Evolutionary conservation across 2,113 vertebrate genomes (phyloP).

Genomic region (Hemichromis elongatus): DNA sequence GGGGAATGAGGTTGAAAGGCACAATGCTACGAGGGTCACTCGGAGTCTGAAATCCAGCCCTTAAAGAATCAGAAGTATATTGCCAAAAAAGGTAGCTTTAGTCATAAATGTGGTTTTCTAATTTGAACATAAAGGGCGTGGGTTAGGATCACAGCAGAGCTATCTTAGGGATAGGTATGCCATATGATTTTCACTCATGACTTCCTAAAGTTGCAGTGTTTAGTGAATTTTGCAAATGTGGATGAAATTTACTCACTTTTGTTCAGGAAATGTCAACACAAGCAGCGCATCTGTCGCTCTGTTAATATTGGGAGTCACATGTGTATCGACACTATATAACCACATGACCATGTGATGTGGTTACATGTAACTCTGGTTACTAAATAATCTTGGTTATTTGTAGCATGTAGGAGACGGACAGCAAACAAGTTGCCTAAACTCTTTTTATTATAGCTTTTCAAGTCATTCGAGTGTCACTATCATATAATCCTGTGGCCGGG

Average conservation of each 20-base stretch:
- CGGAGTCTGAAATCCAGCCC: not conserved
- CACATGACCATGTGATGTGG: not conserved
- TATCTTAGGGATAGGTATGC: not conserved
- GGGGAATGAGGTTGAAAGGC: constrained; percentile 21
- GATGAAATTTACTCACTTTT: not conserved
- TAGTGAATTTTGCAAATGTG: not conserved
- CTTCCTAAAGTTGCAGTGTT: not conserved
- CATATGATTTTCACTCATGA: not conserved
- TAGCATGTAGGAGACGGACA: not conserved
- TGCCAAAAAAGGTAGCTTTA: not conserved
- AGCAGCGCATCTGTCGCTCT: not conserved
- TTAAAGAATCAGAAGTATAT: not conserved
- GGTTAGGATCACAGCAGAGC: not conserved
- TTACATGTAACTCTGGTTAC: not conserved
- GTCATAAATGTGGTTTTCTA: not conserved
- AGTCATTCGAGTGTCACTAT: not conserved
- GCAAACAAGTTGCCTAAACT: not conserved
- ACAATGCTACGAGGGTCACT: not conserved
- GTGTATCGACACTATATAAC: not conserved
- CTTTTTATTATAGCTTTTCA: not conserved
- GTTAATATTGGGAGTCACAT: not conserved
- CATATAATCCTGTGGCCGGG: not conserved
- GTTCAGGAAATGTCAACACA: not conserved
- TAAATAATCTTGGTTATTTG: not conserved
- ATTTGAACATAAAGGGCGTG: not conserved